Conservation (phyloP, 2,113 vertebrate species). For the Triplophysa siluroides region DNA sequence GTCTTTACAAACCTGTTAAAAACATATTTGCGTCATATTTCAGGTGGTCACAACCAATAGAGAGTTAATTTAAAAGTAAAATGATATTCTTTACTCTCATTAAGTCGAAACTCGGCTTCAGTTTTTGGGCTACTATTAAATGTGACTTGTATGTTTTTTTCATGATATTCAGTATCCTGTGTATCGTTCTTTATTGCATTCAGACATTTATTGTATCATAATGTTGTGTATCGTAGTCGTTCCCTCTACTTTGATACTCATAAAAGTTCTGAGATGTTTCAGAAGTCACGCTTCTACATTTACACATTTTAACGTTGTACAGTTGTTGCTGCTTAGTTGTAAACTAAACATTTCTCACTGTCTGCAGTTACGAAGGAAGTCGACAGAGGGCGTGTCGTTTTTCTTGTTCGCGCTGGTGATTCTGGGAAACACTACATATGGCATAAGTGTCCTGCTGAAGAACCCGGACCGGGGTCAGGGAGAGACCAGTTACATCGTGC, state of each 20-base stretch:
- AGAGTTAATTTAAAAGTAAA: not conserved
- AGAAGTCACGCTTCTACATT: no score
- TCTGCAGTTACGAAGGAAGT: conserved; percentile 83
- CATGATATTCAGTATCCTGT: no score
- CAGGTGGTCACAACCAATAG: no score
- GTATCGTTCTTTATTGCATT: no score
- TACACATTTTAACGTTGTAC: not conserved
- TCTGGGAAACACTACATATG: conserved; percentile 86
- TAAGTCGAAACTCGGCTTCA: no score
- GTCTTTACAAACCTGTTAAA: conserved; percentile 50
- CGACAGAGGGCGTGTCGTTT: conserved; percentile 86
- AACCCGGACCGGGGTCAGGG: conserved; percentile 80
- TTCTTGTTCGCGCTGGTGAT: conserved; percentile 92
- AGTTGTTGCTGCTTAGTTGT: not conserved
- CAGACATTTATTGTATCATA: not conserved
- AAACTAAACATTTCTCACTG: not conserved
- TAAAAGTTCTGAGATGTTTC: no score
- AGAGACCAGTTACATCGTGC: conserved; percentile 80
- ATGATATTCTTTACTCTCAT: no score
- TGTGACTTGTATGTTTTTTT: not conserved
- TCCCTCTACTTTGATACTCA: no score
- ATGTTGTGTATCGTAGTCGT: no score
- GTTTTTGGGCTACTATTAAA: not conserved
- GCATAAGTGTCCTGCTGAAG: conserved; percentile 88
- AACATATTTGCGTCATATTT: not conserved